Base-by-base conservation (phyloP, 2,797 vertebrate species). In the Sebastes kiyomatsui region DNA sequence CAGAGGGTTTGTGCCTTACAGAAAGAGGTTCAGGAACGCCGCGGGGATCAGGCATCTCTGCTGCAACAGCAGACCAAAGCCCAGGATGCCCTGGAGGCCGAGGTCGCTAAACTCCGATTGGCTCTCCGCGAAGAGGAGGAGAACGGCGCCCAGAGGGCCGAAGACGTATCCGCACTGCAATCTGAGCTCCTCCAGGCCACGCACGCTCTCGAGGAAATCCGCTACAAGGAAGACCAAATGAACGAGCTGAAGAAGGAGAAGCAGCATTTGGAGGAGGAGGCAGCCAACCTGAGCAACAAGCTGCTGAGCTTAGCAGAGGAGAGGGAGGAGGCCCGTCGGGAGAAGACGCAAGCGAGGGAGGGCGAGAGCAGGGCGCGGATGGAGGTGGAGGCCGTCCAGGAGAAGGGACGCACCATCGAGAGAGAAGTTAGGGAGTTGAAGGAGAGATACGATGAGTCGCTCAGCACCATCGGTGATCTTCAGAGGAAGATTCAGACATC, bases 401-500 rank as follows among this genome's bases (percentile, higher is more conserved):
- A 96, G 68, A 95, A 96, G 59, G 96, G 96, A 9, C 88, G 83
- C 2, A 94, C 92, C 77, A 95, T 98, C 0, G 98, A 99, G 84
- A 96, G 96, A 66, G 98, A 99, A 88, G 96, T 99, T 25, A 82
- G 93, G 67, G 97, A 99, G 79, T 95, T 99, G 86, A 98, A 98
- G 49, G 96, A 96, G 32, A 92, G 97, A 52, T 99, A 97, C 0
- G 97, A 99, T 30, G 95, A 97, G 55, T 98, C 97, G 0, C 88
- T 98, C 79, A 86, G 87, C 1, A 99, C 97, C 52, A 97, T 98
- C 35, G 87, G 95, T 2, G 97, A 98, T 18, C 92, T 99, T 56
- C 97, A 99, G 94, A 97, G 90, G 87, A 97, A 97, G 76, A 99
- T 99, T 81, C 97, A 98, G 91, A 95, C 94, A 0, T 99, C 98